Conservation (phyloP, 2,113 vertebrate species). For the Perca schrenkii region DNA sequence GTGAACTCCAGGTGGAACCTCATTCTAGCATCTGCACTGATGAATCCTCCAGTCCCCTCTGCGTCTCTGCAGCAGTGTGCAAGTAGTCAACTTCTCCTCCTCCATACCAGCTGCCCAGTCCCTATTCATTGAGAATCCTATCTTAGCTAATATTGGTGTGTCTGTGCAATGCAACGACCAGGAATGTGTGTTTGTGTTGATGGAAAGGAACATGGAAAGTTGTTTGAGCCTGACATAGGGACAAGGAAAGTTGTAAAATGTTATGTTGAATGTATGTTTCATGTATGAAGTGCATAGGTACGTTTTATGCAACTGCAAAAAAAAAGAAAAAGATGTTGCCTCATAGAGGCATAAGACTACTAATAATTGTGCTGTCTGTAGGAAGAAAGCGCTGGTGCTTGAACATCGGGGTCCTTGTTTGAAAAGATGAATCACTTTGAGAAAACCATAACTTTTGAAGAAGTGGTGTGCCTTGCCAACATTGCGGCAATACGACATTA, state of each 20-base stretch:
- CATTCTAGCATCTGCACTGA: constrained; percentile 28
- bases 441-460: not conserved
- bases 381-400: not conserved
- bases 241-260: constrained; percentile 4
- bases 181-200: not conserved
- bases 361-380: not conserved
- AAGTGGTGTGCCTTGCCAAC: not conserved
- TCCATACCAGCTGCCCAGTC: constrained; percentile 14
- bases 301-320: not conserved
- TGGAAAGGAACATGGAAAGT: not conserved
- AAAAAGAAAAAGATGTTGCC: not conserved
- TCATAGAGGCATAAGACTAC: not conserved
- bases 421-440: constrained; percentile 14
- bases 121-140: constrained; percentile 7
- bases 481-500: not conserved
- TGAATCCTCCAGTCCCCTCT: constrained; percentile 43
- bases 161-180: constrained; percentile 23
- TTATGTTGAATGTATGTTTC: not conserved
- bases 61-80: constrained; percentile 10
- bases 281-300: not conserved
- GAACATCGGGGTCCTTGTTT: not conserved
- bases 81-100: constrained; percentile 27
- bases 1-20: constrained; percentile 25
- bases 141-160: constrained; percentile 4
- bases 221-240: not conserved